Evolutionary conservation across 2,888 invertebrate genomes (phyloP).

Genomic region (Cerceris ruficornis): DNA sequence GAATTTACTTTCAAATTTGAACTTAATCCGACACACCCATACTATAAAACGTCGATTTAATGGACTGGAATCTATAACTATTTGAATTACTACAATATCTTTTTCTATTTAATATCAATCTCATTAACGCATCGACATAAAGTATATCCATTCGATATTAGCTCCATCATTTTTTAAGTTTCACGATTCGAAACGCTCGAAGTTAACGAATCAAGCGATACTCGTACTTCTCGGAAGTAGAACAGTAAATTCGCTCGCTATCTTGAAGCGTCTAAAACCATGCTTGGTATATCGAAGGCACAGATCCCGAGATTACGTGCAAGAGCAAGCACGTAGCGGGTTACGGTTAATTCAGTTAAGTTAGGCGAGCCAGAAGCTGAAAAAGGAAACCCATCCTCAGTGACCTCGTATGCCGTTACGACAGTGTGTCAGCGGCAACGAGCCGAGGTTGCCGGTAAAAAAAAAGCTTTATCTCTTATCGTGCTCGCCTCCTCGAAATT

Average conservation of each 20-base stretch:
- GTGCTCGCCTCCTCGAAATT: neutral
- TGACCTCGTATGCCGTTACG: slow-evolving; percentile 55
- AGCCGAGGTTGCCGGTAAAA: neutral
- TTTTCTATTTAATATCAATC: no score
- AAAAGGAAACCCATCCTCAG: slow-evolving; percentile 63
- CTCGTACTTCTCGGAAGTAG: neutral
- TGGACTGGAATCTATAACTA: no score
- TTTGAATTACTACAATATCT: no score
- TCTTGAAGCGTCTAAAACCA: slow-evolving; percentile 3
- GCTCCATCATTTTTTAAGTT: no score
- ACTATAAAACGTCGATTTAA: no score
- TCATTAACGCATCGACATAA: no score
- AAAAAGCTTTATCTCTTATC: slow-evolving; percentile 14
- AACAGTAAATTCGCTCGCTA: slow-evolving; percentile 28
- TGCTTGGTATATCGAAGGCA: slow-evolving; percentile 24
- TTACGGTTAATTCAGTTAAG: slow-evolving; percentile 64
- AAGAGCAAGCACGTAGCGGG: slow-evolving; percentile 56
- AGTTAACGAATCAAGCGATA: neutral
- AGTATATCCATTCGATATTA: no score
- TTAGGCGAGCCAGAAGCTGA: slow-evolving; percentile 58
- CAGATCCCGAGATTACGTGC: slow-evolving; percentile 43
- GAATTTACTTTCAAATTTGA: slow-evolving; percentile 17
- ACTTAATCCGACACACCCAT: neutral
- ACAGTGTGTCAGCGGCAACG: slow-evolving; percentile 19
- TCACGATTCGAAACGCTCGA: neutral